A percentile compares a stretch with the other conserved stretches of the same genome.
These are phyloP conservation scores for Recurvirostra avosetta DNA, from an alignment of 2,113 vertebrate species.

Conservation along the genomic window DNA sequence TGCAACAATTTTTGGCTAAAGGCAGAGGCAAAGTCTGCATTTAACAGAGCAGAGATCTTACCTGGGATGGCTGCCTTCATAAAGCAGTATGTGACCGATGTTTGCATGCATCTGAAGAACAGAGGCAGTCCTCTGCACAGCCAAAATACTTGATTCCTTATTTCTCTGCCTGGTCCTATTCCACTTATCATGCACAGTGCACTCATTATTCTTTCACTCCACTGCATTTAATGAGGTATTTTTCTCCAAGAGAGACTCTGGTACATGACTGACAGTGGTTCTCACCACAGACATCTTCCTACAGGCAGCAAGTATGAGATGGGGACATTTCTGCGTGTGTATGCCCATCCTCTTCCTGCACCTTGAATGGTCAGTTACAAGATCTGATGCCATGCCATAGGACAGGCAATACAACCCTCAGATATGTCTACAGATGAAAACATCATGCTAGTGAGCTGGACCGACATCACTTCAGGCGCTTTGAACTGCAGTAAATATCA, in stretches of 20 bases:
- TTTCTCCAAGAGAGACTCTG: neutral
- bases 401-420: neutral
- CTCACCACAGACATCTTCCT: neutral
- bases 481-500: neutral
- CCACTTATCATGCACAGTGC: neutral
- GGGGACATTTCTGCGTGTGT: neutral
- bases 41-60: neutral
- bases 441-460: neutral
- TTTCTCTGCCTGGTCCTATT: neutral
- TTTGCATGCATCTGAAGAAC: neutral
- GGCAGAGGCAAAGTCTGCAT: neutral
- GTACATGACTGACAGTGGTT: neutral
- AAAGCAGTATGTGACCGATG: no score
- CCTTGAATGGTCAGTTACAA: neutral
- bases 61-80: neutral
- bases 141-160: neutral
- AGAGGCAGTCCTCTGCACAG: neutral
- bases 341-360: neutral
- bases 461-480: no score
- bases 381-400: neutral
- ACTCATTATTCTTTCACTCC: neutral
- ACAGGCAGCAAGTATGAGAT: neutral
- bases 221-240: neutral
- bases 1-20: neutral
- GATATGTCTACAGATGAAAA: neutral